These are phyloP conservation scores for Lynx canadensis DNA, from an alignment of 2,113 vertebrate species.

Conservation along the genomic window DNA sequence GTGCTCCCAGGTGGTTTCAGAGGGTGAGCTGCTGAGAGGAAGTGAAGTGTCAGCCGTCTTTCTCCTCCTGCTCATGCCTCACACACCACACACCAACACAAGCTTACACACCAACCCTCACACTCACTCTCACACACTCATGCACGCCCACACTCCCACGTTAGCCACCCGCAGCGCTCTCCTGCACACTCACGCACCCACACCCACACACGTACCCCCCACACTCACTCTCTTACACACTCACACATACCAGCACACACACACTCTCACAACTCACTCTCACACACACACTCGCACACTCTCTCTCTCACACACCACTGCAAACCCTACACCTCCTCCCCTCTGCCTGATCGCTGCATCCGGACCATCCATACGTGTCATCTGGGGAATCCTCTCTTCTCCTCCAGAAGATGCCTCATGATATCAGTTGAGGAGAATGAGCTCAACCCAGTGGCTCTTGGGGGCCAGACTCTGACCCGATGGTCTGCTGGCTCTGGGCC, in stretches of 20 bases:
- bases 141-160: too few relatives aligned
- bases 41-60: neutral
- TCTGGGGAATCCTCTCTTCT: constrained; percentile 38
- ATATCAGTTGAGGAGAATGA: constrained; percentile 72
- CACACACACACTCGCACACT: neutral
- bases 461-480: constrained; percentile 59
- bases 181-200: too few relatives aligned
- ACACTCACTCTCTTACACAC: neutral
- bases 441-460: constrained; percentile 47
- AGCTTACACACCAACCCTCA: too few relatives aligned
- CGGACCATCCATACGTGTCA: neutral
- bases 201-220: too few relatives aligned
- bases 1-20: neutral
- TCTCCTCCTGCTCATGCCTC: neutral
- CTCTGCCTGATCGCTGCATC: neutral
- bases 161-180: neutral
- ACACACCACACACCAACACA: neutral
- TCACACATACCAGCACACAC: neutral
- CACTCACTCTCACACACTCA: too few relatives aligned
- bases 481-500: constrained; percentile 16
- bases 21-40: neutral
- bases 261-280: too few relatives aligned
- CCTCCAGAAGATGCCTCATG: constrained; percentile 55
- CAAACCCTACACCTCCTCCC: neutral
- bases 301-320: too few relatives aligned